Evolutionary conservation across 2,113 vertebrate species (phyloP).

Genomic region (Malaclemys terrapin): DNA sequence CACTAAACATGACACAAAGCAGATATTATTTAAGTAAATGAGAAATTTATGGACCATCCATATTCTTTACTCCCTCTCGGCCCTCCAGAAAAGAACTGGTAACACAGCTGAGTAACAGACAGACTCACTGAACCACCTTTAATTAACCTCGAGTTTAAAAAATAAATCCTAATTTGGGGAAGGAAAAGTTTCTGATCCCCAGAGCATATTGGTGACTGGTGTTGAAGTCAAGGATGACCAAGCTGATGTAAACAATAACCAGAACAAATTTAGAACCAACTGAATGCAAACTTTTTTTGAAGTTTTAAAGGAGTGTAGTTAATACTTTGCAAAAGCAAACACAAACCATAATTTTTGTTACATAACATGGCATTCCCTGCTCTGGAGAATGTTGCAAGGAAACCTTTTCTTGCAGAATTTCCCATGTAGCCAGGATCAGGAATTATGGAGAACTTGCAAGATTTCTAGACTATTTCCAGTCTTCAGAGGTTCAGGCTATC

Average conservation of each 20-base stretch:
- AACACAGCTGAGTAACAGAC: background rate
- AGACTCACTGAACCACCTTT: background rate
- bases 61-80: background rate
- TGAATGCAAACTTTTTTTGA: background rate
- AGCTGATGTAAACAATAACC: background rate
- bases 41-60: background rate
- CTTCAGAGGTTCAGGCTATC: background rate
- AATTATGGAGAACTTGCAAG: background rate
- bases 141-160: background rate
- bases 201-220: background rate
- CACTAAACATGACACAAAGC: background rate
- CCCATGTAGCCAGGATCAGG: background rate
- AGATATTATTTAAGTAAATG: background rate
- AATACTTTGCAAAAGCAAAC: background rate
- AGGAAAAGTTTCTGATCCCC: too few relatives aligned
- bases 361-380: background rate
- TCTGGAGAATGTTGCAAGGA: background rate
- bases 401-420: background rate
- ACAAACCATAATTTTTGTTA: background rate
- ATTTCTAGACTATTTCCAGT: background rate
- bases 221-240: background rate
- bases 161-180: background rate
- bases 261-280: background rate
- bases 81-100: slow-evolving; percentile 16
- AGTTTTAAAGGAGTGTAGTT: background rate